Evolutionary conservation across 2,113 vertebrate species (phyloP).

Genomic region (Sturnira hondurensis): DNA sequence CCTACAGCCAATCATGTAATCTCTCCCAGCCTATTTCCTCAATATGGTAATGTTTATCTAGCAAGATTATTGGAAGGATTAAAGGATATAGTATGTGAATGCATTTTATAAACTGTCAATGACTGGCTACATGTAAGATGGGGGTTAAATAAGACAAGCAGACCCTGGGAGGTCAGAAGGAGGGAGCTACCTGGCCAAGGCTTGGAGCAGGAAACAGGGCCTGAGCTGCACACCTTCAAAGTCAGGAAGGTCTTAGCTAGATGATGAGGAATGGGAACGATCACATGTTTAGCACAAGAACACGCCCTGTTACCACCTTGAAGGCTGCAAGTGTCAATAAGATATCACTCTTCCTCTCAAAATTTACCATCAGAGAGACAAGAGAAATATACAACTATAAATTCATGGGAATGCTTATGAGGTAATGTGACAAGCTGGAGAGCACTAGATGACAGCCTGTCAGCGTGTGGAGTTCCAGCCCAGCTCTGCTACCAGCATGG

Average conservation of each 20-base stretch:
- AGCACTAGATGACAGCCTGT: rapidly evolving
- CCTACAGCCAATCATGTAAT: not conserved
- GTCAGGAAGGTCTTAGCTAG: not conserved
- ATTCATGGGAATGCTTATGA: not conserved
- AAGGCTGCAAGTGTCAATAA: not conserved
- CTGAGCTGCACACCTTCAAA: not conserved
- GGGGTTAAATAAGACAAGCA: not conserved
- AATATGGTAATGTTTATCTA: not conserved
- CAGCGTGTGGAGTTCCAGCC: not conserved
- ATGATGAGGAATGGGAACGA: not conserved
- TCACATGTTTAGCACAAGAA: not conserved
- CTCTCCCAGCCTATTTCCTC: not conserved
- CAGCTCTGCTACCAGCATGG: not conserved
- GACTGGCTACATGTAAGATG: not conserved
- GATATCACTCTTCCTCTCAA: not conserved
- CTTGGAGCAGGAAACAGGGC: not conserved
- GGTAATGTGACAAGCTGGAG: not conserved
- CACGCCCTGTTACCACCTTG: not conserved
- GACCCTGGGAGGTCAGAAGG: not conserved
- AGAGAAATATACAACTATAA: not conserved
- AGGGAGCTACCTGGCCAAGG: not conserved
- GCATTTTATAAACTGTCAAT: not conserved
- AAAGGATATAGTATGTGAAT: not conserved
- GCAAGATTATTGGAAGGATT: not conserved
- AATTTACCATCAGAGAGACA: not conserved